Base-by-base conservation (phyloP, 2,888 invertebrate species). In the Dryococelus australis region DNA sequence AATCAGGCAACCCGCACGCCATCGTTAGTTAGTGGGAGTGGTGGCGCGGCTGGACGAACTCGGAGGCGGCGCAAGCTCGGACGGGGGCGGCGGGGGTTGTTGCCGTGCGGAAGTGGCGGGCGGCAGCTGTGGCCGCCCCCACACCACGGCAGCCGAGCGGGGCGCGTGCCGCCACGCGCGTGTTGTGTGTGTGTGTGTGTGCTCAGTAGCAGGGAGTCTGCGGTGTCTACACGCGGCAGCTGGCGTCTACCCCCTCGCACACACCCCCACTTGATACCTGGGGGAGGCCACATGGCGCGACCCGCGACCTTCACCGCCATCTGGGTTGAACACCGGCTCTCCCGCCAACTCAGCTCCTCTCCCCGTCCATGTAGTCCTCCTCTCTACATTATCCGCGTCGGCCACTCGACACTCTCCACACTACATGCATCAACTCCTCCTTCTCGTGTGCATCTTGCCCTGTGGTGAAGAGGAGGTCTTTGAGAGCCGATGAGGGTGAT, bases 171-270 rank as follows among this genome's bases (percentile, higher is more conserved):
- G 51, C 13, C 51, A 51, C 51, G 20, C 51, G 51, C 51, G 35
- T 35, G 35, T 35, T 35, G 47, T 47, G 47, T 47, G 47, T 47
- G 47, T 47, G 47, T 47, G 65, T 65, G 65, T 65, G 65, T 65
- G 65, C 65, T 65, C 65, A 65, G 65, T 65, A 65, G 65, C 65
- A 65, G 65, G 65, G 65, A 65, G 65, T 65, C 65, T 65, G 65
- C 65, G 65, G 20, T 8, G 24, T 16, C 65, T 65, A 24, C n/a
- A 16, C n/a, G 24, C 65, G 8, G 65, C 65, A 24, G 65, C 24
- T 24, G 65, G 20, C 65, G 20, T 24, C 65, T 24, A 6, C 65
- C 65, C 65, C 65, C 65, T 1, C 16, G n/a, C 2, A 3, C 51
- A 3, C 51, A 20, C 51, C 51, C 51, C 51, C 51, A 51, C 51